A percentile compares a stretch with the other conserved stretches of the same genome.
phyloP scores from a whole-genome alignment of 2,888 invertebrate species.

The Agonopterix heracliana region DNA sequence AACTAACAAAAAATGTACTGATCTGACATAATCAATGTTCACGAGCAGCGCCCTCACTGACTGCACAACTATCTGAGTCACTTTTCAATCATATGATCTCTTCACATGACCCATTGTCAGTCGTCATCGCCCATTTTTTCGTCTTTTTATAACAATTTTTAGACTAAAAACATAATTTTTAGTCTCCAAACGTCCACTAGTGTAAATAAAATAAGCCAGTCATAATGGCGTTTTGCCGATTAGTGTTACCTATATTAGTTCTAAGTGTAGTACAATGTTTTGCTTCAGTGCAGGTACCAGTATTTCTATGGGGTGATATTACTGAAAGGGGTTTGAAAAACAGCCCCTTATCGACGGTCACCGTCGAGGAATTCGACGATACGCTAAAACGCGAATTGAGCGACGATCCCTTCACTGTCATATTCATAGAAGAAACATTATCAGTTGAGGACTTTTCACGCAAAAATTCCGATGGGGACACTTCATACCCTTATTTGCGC shows the following conservation, averaged over 20 bases:
- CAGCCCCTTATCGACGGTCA: slow-evolving; percentile 46
- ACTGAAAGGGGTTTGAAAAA: slow-evolving; percentile 31
- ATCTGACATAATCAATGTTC: not conserved
- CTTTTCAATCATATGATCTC: slow-evolving; percentile 64
- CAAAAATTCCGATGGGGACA: slow-evolving; percentile 56
- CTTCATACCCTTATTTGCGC: slow-evolving; percentile 53
- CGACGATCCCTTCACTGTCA: slow-evolving; percentile 53
- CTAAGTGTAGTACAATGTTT: slow-evolving; percentile 50
- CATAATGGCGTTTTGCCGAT: slow-evolving; percentile 67
- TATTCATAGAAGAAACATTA: slow-evolving; percentile 72
- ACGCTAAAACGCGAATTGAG: slow-evolving; percentile 49
- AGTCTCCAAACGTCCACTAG: slow-evolving; percentile 55
- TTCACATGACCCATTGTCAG: slow-evolving; percentile 70
- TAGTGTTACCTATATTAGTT: slow-evolving; percentile 56
- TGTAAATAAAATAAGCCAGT: slow-evolving; percentile 25
- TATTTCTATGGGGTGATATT: slow-evolving; percentile 75
- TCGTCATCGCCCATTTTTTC: slow-evolving; percentile 55
- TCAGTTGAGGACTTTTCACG: slow-evolving; percentile 77
- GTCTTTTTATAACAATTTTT: slow-evolving; percentile 52
- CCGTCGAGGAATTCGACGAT: slow-evolving; percentile 44
- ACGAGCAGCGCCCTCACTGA: not conserved
- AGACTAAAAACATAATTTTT: slow-evolving; percentile 48
- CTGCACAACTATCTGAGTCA: not conserved
- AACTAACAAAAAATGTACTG: not conserved
- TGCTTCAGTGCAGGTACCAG: slow-evolving; percentile 70